Conservation (phyloP, 1,140 invertebrate genomes). For the Drosophila ohnishii region DNA sequence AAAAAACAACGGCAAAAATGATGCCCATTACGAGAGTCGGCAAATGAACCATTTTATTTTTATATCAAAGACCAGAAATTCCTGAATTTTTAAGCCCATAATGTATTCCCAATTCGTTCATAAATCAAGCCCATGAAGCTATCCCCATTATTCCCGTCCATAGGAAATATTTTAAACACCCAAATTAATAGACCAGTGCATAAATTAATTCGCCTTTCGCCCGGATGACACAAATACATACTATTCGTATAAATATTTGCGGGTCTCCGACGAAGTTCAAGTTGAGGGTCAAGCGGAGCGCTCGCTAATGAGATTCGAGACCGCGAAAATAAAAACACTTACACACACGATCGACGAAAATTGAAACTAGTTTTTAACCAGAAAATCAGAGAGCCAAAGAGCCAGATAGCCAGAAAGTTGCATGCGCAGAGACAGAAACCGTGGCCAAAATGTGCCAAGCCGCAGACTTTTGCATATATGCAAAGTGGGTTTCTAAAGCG, state of each 20-base stretch:
- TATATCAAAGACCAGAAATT: conserved; percentile 6
- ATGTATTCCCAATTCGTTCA: conserved; percentile 11
- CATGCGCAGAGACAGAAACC: conserved; percentile 17
- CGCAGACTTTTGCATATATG: conserved; percentile 40
- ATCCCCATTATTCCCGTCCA: conserved; percentile 8
- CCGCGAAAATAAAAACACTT: conserved; percentile 49
- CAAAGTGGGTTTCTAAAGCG: conserved; percentile 79
- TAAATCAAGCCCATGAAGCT: conserved; percentile 24
- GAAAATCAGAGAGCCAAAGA: conserved; percentile 19
- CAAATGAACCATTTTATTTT: conserved; percentile 5
- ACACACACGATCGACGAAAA: conserved; percentile 42
- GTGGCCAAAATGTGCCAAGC: conserved; percentile 61
- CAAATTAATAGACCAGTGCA: conserved; percentile 44
- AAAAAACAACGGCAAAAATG: background rate
- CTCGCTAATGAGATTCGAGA: conserved; percentile 66
- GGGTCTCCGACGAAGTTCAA: conserved; percentile 61
- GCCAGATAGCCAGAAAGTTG: conserved; percentile 47
- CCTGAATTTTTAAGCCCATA: conserved; percentile 17
- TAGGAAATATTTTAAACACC: conserved; percentile 13
- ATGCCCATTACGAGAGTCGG: background rate
- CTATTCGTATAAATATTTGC: conserved; percentile 28
- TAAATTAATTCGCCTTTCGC: conserved; percentile 41
- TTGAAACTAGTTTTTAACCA: conserved; percentile 62
- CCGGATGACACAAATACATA: conserved; percentile 33
- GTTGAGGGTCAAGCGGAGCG: conserved; percentile 63